Conservation (phyloP, 2,113 vertebrate genomes). For the Cepphus grylle region DNA sequence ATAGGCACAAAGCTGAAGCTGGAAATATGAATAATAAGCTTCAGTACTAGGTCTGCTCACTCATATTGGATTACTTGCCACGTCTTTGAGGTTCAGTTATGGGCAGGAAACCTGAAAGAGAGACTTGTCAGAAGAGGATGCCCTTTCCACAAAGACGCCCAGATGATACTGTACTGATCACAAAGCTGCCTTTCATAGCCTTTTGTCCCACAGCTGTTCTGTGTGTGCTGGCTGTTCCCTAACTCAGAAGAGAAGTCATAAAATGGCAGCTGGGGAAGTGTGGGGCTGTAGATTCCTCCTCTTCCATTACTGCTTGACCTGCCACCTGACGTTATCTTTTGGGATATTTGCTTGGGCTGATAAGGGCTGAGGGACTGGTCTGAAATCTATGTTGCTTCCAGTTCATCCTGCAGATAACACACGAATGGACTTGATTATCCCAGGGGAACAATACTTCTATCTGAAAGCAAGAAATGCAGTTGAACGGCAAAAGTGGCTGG, state of each 20-base stretch:
- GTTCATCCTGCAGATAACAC: constrained; percentile 92
- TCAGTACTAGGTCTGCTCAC: background rate
- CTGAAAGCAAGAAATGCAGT: constrained; percentile 92
- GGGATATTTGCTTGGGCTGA: background rate
- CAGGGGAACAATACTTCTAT: constrained; percentile 97
- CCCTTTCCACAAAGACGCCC: background rate
- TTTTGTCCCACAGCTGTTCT: background rate
- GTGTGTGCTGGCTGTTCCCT: background rate
- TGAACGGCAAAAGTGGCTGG: constrained; percentile 95
- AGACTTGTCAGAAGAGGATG: background rate
- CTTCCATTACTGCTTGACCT: background rate
- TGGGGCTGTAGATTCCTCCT: background rate
- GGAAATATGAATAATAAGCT: background rate
- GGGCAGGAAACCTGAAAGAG: background rate
- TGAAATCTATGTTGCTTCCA: constrained; percentile 52
- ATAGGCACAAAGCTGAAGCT: background rate
- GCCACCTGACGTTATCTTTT: background rate
- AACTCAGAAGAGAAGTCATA: background rate
- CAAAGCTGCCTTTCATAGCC: background rate
- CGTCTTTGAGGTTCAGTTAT: background rate
- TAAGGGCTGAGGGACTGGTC: background rate
- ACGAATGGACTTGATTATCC: constrained; percentile 92
- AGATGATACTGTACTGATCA: background rate
- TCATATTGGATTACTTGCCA: background rate
- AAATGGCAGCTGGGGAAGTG: background rate